Evolutionary conservation across 2,113 vertebrate species (phyloP).

Genomic region (Phyllopteryx taeniolatus): DNA sequence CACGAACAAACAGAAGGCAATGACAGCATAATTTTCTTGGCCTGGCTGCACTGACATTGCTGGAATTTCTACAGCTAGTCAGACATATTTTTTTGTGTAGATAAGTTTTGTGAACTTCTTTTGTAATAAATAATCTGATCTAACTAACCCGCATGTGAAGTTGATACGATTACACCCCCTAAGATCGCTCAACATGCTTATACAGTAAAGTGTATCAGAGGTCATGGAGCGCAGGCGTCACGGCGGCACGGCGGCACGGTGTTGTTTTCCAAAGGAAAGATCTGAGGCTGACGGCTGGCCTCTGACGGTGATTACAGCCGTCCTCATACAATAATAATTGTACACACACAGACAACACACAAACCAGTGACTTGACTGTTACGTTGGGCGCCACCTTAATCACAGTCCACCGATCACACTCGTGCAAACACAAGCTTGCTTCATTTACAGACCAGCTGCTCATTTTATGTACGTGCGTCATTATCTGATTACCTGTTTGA

Average conservation of each 20-base stretch:
- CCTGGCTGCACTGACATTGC: not conserved
- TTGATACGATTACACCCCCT: no score
- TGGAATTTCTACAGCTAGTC: not conserved
- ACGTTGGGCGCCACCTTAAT: conserved; percentile 6
- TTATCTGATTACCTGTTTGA: not conserved
- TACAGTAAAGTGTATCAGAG: conserved; percentile 9
- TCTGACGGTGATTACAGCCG: conserved; percentile 33
- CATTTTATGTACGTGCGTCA: conserved; percentile 4
- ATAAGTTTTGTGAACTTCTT: not conserved
- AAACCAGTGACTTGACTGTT: not conserved
- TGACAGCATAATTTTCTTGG: not conserved
- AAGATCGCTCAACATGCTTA: not conserved
- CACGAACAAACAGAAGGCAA: not conserved
- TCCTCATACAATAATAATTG: conserved; percentile 16
- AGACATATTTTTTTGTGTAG: not conserved
- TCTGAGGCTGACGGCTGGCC: conserved; percentile 38
- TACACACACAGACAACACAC: not conserved
- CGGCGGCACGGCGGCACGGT: conserved; percentile 4
- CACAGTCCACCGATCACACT: conserved; percentile 7
- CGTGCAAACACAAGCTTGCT: not conserved
- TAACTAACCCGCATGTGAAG: not conserved
- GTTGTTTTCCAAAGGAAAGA: conserved; percentile 42
- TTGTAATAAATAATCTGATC: not conserved
- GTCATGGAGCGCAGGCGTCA: conserved; percentile 7
- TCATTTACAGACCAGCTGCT: conserved; percentile 27